A percentile compares a stretch with the other conserved stretches of the same genome.
Evolutionary conservation across 2,797 vertebrate species (phyloP).

Genomic region (Odontamblyopus rebecca): DNA sequence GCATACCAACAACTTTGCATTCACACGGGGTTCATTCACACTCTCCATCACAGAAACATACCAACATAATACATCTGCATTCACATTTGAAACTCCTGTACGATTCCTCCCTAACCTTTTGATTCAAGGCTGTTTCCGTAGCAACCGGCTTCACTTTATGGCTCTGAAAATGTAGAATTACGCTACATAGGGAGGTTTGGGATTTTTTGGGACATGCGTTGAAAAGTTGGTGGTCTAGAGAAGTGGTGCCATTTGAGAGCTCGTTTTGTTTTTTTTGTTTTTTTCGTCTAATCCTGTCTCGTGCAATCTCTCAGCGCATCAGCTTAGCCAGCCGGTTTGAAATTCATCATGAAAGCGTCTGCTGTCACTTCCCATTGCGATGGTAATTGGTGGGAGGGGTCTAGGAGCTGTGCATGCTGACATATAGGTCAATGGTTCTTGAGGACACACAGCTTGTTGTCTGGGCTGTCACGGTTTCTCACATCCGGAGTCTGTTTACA

Average conservation of each 20-base stretch:
- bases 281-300: conserved; percentile 16
- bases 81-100: conserved; percentile 57
- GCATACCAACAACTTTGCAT: conserved; percentile 30
- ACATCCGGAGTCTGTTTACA: conserved; percentile 39
- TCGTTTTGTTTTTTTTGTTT: not conserved
- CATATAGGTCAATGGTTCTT: conserved; percentile 59
- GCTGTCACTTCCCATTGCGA: conserved; percentile 47
- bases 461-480: conserved; percentile 36
- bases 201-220: conserved; percentile 17
- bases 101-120: conserved; percentile 51
- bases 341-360: conserved; percentile 49
- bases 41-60: conserved; percentile 45
- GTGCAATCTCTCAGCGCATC: conserved; percentile 10
- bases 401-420: conserved; percentile 43
- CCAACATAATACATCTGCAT: conserved; percentile 8
- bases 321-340: conserved; percentile 39
- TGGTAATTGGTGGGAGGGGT: conserved; percentile 46
- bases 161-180: conserved; percentile 72
- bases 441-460: conserved; percentile 47
- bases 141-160: conserved; percentile 81
- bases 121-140: conserved; percentile 79
- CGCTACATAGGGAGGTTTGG: conserved; percentile 57
- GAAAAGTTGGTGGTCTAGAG: conserved; percentile 30
- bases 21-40: conserved; percentile 48
- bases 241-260: conserved; percentile 20